Evolutionary conservation across 2,797 vertebrate species (phyloP).

Genomic region (Alectoris magna): DNA sequence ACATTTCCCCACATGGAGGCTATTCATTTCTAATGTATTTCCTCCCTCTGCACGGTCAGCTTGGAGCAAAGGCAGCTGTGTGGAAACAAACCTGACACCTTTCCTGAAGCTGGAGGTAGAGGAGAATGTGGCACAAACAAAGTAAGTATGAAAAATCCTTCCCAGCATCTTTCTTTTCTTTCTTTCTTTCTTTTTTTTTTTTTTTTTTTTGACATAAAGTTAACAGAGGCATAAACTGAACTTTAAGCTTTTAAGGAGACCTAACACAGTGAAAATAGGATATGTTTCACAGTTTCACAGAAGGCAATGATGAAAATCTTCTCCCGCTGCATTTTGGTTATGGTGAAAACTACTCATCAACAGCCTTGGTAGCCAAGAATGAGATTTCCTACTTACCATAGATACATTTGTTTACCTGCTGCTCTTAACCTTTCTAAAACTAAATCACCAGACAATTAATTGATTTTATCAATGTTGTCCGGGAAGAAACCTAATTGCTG

Average conservation of each 20-base stretch:
- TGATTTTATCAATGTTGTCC: conserved; percentile 40
- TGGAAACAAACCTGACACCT: not conserved
- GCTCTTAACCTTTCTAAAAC: conserved; percentile 37
- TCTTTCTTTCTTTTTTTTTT: not conserved
- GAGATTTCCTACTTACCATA: not conserved
- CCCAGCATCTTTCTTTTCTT: too few species aligned
- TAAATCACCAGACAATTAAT: conserved; percentile 38
- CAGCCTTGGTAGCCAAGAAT: not conserved
- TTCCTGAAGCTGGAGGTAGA: not conserved
- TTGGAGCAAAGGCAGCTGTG: not conserved
- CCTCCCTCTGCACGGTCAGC: not conserved
- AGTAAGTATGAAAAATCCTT: not conserved
- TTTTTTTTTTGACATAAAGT: not conserved
- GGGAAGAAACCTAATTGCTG: conserved; percentile 33
- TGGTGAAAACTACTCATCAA: not conserved
- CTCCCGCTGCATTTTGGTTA: not conserved
- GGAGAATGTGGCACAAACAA: not conserved
- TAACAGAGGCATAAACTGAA: not conserved
- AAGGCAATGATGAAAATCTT: not conserved
- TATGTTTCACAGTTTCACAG: not conserved
- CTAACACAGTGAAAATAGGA: not conserved
- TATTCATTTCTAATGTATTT: conserved; percentile 39
- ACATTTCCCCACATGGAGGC: not conserved
- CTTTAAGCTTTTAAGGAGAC: not conserved
- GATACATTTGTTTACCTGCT: not conserved